Percentiles rank a stretch among this genome's conserved stretches.
These are phyloP conservation scores for Trichonephila clavata DNA, from an alignment of 1,140 invertebrate species.

Conservation along the genomic window DNA sequence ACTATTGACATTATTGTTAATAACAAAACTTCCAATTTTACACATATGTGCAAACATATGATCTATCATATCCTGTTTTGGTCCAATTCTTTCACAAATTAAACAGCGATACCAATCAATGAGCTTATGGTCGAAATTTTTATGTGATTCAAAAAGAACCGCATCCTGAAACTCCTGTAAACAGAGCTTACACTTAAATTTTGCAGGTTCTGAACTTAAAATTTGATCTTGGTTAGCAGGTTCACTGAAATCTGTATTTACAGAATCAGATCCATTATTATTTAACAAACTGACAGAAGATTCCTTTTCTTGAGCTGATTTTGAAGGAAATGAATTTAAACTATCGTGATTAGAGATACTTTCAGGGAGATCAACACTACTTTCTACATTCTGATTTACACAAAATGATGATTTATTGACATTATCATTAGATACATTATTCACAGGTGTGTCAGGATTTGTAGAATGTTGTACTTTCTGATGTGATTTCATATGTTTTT, in stretches of 20 bases:
- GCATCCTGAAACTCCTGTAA: slow-evolving; percentile 11
- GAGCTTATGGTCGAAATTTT: slow-evolving; percentile 23
- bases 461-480: not conserved
- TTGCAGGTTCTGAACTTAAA: too few species aligned
- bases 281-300: not conserved
- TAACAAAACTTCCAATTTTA: slow-evolving; percentile 66
- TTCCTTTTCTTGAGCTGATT: not conserved
- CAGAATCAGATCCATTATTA: not conserved
- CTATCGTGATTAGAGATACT: not conserved
- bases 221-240: not conserved
- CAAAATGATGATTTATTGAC: not conserved
- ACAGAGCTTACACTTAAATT: slow-evolving; percentile 52
- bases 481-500: slow-evolving; percentile 48
- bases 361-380: not conserved
- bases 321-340: not conserved
- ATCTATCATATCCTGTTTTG: slow-evolving; percentile 57
- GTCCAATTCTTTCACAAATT: slow-evolving; percentile 42
- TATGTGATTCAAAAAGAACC: not conserved
- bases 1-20: slow-evolving; percentile 26
- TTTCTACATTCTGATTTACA: not conserved
- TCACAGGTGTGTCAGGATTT: not conserved
- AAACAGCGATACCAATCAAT: slow-evolving; percentile 70
- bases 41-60: slow-evolving; percentile 74
- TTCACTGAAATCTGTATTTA: not conserved
- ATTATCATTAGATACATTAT: not conserved